Evolutionary conservation across 1,140 invertebrate species (phyloP).

Genomic region (Coboldia fuscipes): DNA sequence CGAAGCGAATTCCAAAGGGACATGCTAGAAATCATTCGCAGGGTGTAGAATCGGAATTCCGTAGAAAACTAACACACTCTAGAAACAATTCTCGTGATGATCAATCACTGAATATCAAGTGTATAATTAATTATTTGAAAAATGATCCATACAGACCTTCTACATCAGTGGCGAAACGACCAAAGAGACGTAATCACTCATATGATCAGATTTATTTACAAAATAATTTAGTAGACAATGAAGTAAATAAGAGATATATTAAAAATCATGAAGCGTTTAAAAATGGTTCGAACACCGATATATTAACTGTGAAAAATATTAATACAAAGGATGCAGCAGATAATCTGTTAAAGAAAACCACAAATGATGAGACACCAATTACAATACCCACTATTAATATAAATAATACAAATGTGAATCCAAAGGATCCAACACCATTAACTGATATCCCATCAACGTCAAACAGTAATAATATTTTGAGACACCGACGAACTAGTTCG

Average conservation of each 20-base stretch:
- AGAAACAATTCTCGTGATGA: slow-evolving; percentile 14
- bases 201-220: slow-evolving; percentile 22
- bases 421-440: slow-evolving; percentile 1
- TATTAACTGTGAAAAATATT: slow-evolving; percentile 15
- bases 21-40: slow-evolving; percentile 22
- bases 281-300: slow-evolving; percentile 14
- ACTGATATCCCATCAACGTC: slow-evolving; percentile 10
- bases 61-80: slow-evolving; percentile 14
- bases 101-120: slow-evolving; percentile 12
- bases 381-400: neutral
- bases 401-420: neutral
- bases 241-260: slow-evolving; percentile 11
- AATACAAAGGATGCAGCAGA: slow-evolving; percentile 8
- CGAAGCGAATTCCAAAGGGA: slow-evolving; percentile 5
- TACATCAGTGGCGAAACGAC: slow-evolving; percentile 13
- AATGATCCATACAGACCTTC: neutral
- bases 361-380: neutral
- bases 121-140: slow-evolving; percentile 17
- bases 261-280: slow-evolving; percentile 15
- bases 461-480: slow-evolving; percentile 26
- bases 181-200: slow-evolving; percentile 20
- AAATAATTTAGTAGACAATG: slow-evolving; percentile 20
- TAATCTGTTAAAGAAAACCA: neutral
- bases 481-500: slow-evolving; percentile 31
- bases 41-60: slow-evolving; percentile 15